Conservation (phyloP, 2,113 vertebrate genomes). For the Aplodontia rufa region DNA sequence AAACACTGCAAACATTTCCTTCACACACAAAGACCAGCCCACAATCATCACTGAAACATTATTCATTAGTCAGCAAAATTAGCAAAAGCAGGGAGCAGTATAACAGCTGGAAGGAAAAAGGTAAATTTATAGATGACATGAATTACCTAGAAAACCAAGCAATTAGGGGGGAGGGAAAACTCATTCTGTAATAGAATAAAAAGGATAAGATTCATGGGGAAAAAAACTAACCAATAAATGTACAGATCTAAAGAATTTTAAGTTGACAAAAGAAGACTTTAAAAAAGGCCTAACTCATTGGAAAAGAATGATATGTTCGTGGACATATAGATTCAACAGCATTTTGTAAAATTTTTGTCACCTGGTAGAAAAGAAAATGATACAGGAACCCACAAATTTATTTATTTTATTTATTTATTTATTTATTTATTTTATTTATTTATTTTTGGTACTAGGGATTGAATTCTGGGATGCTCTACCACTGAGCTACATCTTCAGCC, state of each 20-base stretch:
- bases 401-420: too few relatives aligned
- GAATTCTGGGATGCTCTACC: too few relatives aligned
- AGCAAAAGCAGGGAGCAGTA: background rate
- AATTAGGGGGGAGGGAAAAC: background rate
- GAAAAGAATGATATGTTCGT: background rate
- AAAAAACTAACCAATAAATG: background rate
- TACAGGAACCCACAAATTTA: background rate
- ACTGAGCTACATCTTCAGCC: too few relatives aligned
- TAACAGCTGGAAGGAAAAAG: background rate
- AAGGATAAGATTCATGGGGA: background rate
- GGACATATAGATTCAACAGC: background rate
- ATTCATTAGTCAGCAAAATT: background rate
- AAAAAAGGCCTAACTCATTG: background rate
- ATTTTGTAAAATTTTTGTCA: constrained; percentile 28
- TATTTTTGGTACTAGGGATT: too few relatives aligned
- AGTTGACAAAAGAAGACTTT: background rate
- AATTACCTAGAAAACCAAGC: background rate
- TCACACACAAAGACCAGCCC: background rate
- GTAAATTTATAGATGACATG: constrained; percentile 7
- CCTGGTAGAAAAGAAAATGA: constrained; percentile 32
- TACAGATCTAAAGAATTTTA: background rate
- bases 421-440: background rate
- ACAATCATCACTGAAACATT: constrained; percentile 3
- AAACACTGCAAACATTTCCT: background rate
- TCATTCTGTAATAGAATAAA: background rate